Base-by-base conservation (phyloP, 2,113 vertebrate species). In the Rhinogobius similis region DNA sequence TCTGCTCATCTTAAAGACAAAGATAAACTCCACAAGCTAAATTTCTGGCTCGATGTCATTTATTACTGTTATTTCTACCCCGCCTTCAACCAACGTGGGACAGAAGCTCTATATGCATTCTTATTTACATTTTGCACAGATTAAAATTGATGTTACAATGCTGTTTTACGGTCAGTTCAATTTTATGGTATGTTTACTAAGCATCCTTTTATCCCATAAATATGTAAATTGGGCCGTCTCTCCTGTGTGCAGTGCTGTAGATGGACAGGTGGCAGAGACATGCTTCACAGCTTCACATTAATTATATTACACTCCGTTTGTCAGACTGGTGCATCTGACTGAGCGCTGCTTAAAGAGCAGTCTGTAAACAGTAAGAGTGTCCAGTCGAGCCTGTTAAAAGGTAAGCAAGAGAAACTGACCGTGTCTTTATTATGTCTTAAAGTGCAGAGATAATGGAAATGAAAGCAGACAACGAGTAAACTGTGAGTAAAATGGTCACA, bases 221-320 rank as follows among this genome's bases (percentile, higher is more conserved):
- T 26, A 55, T 55, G 52, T 55, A 55, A 55, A 55, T 50, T 8
- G 14, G 0, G 39, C 10, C 18, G 18, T 8, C 18, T n/a, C n/a
- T 9, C 43, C 20, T 50, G 5, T 8, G 20, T 3, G 6, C 46
- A 10, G 46, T 9, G 46, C 3, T 48, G 2, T 1, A 50, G 46
- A 50, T 10, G n/a, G 46, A 21, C 46, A 85, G 82, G 73, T 78
- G 81, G 65, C 53, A 20, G 2, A 21, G 69, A 18, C 70, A 70
- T 24, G 70, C 86, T 70, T 70, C 75, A 72, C 65, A 64, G 66
- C 70, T 24, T 56, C 58, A 20, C 68, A 72, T 78, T 77, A 76
- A 83, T 78, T 78, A 44, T 69, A 55, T 62, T 62, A 64, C 29
- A 52, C 36, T 64, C 50, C 36, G 67, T 70, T 61, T 56, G 61